phyloP scores from a whole-genome alignment of 30 jellyfish, hydroid and myxozoan species.

The Calvadosia cruxmelitensis region DNA sequence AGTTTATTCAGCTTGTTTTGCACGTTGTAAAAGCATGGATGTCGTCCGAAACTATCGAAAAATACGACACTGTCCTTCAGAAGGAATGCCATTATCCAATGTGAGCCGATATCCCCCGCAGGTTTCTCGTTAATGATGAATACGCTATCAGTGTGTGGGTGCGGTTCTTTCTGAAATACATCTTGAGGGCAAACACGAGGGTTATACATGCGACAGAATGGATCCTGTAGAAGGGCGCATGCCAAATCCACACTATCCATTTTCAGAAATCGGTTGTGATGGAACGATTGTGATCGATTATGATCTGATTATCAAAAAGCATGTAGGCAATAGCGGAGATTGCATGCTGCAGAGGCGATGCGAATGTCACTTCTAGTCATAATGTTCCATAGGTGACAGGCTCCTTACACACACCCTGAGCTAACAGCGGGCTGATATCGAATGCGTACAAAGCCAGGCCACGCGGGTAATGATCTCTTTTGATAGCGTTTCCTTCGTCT shows the following conservation, averaged over 20 bases:
- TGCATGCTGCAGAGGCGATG: neutral
- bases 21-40: neutral
- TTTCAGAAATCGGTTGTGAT: neutral
- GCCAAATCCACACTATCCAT: neutral
- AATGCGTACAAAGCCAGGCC: neutral
- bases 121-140: no score
- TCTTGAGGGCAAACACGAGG: neutral
- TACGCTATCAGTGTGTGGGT: no score
- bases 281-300: neutral
- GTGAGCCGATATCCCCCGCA: no score
- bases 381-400: neutral
- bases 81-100: no score
- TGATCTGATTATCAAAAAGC: neutral
- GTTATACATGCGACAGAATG: neutral
- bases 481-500: neutral
- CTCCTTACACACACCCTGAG: neutral
- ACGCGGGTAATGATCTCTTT: neutral
- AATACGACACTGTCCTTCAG: no score
- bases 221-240: neutral
- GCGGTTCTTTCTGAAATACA: neutral
- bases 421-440: neutral
- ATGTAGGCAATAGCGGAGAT: neutral
- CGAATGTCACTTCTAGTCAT: neutral
- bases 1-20: no score
- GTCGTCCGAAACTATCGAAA: neutral